Base-by-base conservation (phyloP, 2,113 vertebrate genomes). In the Rana temporaria region DNA sequence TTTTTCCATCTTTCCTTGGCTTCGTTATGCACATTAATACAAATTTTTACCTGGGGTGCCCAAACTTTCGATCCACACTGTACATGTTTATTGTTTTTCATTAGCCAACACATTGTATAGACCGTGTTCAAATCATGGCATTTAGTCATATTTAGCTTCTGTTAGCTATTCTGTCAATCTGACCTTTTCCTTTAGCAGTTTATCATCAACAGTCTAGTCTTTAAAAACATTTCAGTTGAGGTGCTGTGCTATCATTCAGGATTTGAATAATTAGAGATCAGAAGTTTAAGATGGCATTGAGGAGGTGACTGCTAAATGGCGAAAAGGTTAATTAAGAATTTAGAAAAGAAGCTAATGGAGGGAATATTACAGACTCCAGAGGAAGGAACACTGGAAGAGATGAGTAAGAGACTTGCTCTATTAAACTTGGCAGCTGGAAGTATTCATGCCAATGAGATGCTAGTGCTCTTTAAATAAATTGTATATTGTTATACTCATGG, bases 181-280 rank as follows among this genome's bases (percentile, higher is more conserved):
- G 66, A 80, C 57, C 56, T 62, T n/a, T 52, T 17, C 64, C 63
- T 65, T 78, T 66, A 19, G 17, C n/a, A n/a, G 56, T 42, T 75
- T 62, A 62, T 62, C 42, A 75, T 59, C 55, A 59, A 34, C 26
- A 73, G 24, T 57, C 19, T 17, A n/a, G 42, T 26, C 53, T 48
- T 70, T 70, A 19, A 59, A 48, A 18, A 34, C 15, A 65, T 57
- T 57, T 24, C 34, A 42, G n/a, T 67, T 34, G 55, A 14, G 26
- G 24, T 59, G 72, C 38, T 9, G 34, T 59, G 70, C 70, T 22
- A 66, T 82, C 62, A 34, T 59, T 3, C 30, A 74, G 71, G 26
- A 75, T 38, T 18, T 32, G 69, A 82, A 82, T 75, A 74, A 82
- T 82, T 82, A 59, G 42, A 81, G 79, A 81, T 81, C 67, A 73